Base-by-base conservation (phyloP, 2,113 vertebrate genomes). In the Sceloporus undulatus region DNA sequence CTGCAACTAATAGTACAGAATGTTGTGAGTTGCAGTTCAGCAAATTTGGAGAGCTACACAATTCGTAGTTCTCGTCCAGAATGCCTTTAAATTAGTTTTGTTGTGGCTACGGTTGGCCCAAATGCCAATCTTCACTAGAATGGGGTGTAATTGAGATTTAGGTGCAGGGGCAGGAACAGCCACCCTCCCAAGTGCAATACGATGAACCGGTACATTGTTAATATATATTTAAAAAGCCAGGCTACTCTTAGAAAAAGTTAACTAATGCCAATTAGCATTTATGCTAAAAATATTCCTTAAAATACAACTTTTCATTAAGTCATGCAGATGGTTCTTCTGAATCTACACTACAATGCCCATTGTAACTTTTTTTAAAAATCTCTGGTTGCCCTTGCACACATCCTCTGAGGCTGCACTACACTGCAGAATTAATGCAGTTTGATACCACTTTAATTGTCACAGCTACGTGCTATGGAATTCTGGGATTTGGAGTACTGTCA, bases 141-240 rank as follows among this genome's bases (percentile, higher is more conserved):
- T 13, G 34, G 18, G 21, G 14, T 59, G 2, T 74, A 9, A 21
- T 5, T 65, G 19, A 40, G 76, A 16, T 34, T 5, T 5, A 16
- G 5, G 5, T 52, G 59, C 4, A 52, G 74, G 93, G 88, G 73
- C 1, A 92, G 90, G 68, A 88, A 89, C 86, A 87, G 70, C 1
- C 56, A 2, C 25, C 34, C 38, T 66, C 19, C 48, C 1, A 1
- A 52, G 86, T 18, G 76, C 3, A 48, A 83, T 59, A 85, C 29
- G 81, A 86, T 79, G 40, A 13, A 79, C 78, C 68, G 76, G 56
- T 2, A 62, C 5, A 54, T 18, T 86, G 2, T 34, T 84, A 88
- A 59, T 1, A 70, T 19, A 48, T 48, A 4, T 48, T 48, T 59
- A 14, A 19, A 16, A 16, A 10, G 4, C 14, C 38, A 21, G 54